These are phyloP conservation scores for Sandelia bainsii DNA, from an alignment of 2,797 vertebrate genomes.

Conservation along the genomic window DNA sequence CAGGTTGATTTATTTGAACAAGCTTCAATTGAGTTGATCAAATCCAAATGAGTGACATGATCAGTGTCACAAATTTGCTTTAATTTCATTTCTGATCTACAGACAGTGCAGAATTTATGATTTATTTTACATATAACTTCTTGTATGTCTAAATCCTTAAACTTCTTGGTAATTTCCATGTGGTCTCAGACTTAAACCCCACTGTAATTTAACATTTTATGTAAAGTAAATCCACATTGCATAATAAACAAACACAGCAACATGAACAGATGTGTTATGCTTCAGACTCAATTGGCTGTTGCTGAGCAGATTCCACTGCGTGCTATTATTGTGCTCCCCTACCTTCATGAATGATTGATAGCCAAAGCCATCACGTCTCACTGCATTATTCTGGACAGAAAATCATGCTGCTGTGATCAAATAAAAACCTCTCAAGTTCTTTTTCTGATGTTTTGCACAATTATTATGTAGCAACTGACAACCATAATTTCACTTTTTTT, in stretches of 20 bases:
- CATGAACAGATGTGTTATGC: neutral
- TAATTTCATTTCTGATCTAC: too few species aligned
- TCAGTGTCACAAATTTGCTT: too few species aligned
- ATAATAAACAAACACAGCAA: neutral
- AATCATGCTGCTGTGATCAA: constrained; percentile 3
- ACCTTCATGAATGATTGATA: constrained; percentile 51
- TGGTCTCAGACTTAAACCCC: too few species aligned
- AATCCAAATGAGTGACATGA: too few species aligned
- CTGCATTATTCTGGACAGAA: constrained; percentile 29
- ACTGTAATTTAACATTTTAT: neutral
- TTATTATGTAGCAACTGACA: neutral
- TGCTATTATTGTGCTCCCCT: constrained; percentile 38
- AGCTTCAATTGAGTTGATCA: too few species aligned
- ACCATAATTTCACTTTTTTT: neutral
- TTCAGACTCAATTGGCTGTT: constrained; percentile 18
- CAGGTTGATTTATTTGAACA: too few species aligned
- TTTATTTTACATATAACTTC: too few species aligned
- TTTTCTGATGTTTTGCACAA: neutral
- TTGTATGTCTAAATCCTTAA: too few species aligned
- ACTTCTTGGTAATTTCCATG: too few species aligned
- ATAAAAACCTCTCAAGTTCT: neutral
- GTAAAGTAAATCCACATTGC: neutral
- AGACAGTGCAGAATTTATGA: too few species aligned
- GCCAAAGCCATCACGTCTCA: constrained; percentile 16
- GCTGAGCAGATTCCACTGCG: constrained; percentile 39